Base-by-base conservation (phyloP, 2,888 invertebrate genomes). In the Ochropleura leucogaster region DNA sequence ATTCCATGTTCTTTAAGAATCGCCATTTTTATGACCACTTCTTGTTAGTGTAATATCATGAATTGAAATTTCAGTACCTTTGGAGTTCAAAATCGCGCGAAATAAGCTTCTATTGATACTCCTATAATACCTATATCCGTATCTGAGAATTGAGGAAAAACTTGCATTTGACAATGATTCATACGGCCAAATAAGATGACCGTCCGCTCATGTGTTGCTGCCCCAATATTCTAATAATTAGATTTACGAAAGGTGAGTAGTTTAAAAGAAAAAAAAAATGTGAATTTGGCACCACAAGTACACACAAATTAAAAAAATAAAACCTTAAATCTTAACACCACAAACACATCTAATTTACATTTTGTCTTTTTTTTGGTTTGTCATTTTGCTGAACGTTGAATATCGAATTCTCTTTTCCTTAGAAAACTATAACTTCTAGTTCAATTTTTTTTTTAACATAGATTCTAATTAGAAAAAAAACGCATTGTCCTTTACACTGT, bases 51-150 rank as follows among this genome's bases (percentile, higher is more conserved):
- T 87, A 85, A 86, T 88, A 74, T 85, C 74, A 82, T 90, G 87
- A 90, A 92, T 92, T 86, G 88, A 84, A 87, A 86, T 83, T 88
- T 83, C 74, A 85, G 87, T 80, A 80, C 67, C 72, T 80, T 85
- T 83, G 65, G 57, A 79, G 82, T 85, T 85, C 80, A 86, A 88
- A 86, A 89, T 87, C 84, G 74, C 88, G 83, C 82, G 87, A 89
- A 90, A 86, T 86, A 84, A 74, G 65, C 84, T 85, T 82, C 84
- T 83, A 87, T 89, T 85, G 83, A 87, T 84, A 82, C 80, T 88
- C 83, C 85, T 68, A 81, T 85, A 85, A 87, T 68, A 64, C 68
- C 53, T 62, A 67, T 16, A 69, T 64, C 67, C 59, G 72, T n/a
- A 42, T 49, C 49, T 70, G 42, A 46, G 40, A 18, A 46, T 49